Conservation (phyloP, 2,113 vertebrate genomes). For the Nicator chloris region DNA sequence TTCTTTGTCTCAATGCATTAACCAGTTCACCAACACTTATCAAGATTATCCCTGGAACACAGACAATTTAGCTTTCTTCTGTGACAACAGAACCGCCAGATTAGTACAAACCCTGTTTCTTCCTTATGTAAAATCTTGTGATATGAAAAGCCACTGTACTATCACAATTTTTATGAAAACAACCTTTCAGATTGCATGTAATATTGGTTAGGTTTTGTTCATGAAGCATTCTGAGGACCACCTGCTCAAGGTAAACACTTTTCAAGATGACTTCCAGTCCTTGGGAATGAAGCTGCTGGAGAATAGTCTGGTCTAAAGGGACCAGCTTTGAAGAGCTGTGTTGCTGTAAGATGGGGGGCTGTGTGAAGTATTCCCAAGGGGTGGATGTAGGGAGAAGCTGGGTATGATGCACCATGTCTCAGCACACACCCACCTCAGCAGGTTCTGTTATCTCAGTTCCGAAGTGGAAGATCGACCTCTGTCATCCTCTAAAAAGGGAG, state of each 20-base stretch:
- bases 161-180: background rate
- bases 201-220: accelerated
- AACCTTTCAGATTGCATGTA: background rate
- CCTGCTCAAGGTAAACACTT: background rate
- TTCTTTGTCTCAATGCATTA: background rate
- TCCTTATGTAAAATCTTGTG: background rate
- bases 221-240: background rate
- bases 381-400: background rate
- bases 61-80: background rate
- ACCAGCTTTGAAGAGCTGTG: background rate
- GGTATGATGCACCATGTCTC: accelerated
- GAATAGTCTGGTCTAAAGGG: accelerated
- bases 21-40: background rate
- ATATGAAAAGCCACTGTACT: background rate
- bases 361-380: background rate
- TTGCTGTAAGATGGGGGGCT: background rate
- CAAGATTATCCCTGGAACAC: background rate
- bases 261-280: background rate
- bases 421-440: accelerated
- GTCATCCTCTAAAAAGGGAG: background rate
- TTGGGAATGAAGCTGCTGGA: background rate
- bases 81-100: background rate
- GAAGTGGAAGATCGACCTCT: background rate
- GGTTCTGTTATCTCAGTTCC: background rate
- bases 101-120: background rate